Evolutionary conservation across 2,888 invertebrate species (phyloP).

Genomic region (Drosophila paramelanica): DNA sequence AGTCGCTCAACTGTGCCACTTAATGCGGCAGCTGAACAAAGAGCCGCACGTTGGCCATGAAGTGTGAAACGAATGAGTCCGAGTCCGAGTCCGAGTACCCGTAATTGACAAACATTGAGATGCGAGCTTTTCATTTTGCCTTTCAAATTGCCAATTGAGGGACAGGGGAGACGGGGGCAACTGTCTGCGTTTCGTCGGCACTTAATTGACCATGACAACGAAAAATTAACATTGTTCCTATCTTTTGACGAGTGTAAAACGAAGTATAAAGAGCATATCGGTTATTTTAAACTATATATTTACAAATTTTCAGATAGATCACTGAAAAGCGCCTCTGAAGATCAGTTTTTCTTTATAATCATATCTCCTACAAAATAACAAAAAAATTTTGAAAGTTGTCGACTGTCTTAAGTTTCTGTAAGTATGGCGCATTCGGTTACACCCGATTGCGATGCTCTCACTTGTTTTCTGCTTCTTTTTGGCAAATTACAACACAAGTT

Average conservation of each 20-base stretch:
- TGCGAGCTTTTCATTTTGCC: constrained; percentile 58
- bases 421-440: too few relatives aligned
- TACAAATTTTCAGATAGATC: too few relatives aligned
- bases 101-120: constrained; percentile 76
- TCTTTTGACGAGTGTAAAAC: not conserved
- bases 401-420: too few relatives aligned
- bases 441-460: not conserved
- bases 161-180: not conserved
- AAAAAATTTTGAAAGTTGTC: too few relatives aligned
- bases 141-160: constrained; percentile 12
- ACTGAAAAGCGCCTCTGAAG: too few relatives aligned
- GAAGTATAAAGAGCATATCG: too few relatives aligned
- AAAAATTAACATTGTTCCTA: constrained; percentile 71
- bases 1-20: constrained; percentile 72
- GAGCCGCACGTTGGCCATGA: constrained; percentile 27
- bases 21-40: constrained; percentile 70
- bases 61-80: constrained; percentile 26
- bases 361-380: too few relatives aligned
- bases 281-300: too few relatives aligned
- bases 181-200: constrained; percentile 45
- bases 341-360: too few relatives aligned
- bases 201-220: constrained; percentile 78
- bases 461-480: constrained; percentile 1
- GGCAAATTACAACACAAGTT: constrained; percentile 29
- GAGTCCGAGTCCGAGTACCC: constrained; percentile 38